Evolutionary conservation across 2,888 invertebrate genomes (phyloP).

Genomic region (Cheilosia scutellata): DNA sequence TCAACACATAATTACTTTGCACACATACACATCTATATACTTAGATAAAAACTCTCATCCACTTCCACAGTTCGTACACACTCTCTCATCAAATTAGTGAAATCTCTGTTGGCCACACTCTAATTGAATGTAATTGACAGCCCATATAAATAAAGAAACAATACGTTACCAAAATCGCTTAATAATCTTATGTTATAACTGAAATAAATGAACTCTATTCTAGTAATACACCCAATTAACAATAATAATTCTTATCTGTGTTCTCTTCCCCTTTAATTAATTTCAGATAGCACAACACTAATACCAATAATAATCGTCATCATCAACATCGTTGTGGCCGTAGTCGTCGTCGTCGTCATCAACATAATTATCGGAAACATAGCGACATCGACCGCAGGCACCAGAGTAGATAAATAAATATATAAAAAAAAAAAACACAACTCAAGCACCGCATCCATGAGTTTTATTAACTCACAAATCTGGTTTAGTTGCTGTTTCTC

Average conservation of each 20-base stretch:
- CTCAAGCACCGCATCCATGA: conserved; percentile 71
- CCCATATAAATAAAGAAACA: conserved; percentile 18
- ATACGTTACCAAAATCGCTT: conserved; percentile 53
- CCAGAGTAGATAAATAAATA: conserved; percentile 62
- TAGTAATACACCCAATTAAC: conserved; percentile 73
- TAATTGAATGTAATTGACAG: conserved; percentile 53
- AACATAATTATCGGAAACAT: conserved; percentile 72
- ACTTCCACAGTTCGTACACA: background rate
- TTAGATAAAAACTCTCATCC: background rate
- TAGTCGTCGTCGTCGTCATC: conserved; percentile 66
- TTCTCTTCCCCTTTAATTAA: conserved; percentile 65
- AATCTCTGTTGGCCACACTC: conserved; percentile 28
- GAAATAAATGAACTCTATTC: conserved; percentile 59
- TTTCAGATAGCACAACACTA: conserved; percentile 74
- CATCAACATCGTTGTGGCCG: conserved; percentile 65
- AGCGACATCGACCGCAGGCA: conserved; percentile 73
- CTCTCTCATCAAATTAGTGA: conserved; percentile 22
- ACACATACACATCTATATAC: no score
- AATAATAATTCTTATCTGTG: conserved; percentile 73
- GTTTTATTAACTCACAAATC: conserved; percentile 76
- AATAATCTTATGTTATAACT: conserved; percentile 67
- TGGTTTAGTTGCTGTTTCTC: conserved; percentile 72
- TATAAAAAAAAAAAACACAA: conserved; percentile 34
- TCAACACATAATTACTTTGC: no score
- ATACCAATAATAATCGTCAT: conserved; percentile 73